phyloP scores from a whole-genome alignment of 1,140 invertebrate species.

The Lepidotrigona ventralis region DNA sequence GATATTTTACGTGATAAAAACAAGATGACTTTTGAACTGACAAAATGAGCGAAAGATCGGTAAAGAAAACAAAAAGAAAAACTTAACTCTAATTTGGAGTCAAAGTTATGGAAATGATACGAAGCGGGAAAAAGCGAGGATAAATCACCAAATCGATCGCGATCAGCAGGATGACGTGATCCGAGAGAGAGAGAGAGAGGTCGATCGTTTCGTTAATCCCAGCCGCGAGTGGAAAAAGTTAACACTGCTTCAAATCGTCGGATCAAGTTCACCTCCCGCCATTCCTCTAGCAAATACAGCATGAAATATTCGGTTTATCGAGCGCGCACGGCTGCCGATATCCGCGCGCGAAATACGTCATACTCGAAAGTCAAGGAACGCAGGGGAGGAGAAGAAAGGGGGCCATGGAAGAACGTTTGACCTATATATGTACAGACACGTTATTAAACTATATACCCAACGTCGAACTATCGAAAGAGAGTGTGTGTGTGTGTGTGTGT shows the following conservation, averaged over 20 bases:
- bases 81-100: neutral
- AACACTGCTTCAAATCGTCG: neutral
- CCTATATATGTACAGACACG: neutral
- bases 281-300: neutral
- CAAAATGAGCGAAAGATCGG: no score
- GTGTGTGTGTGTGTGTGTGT: neutral
- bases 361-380: neutral
- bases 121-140: no score
- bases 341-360: neutral
- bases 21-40: no score
- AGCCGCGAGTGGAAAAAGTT: no score
- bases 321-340: neutral
- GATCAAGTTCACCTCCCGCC: neutral
- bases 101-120: neutral
- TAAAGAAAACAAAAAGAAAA: no score
- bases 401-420: neutral
- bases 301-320: conserved; percentile 26
- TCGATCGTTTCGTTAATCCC: neutral
- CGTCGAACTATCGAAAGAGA: conserved; percentile 14
- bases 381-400: neutral
- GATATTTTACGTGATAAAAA: no score
- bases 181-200: no score
- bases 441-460: conserved; percentile 37
- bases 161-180: no score
- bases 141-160: no score